A percentile compares a stretch with the other conserved stretches of the same genome.
Conservation (phyloP, 1,140 invertebrate genomes). For the Octopus bimaculoides region DNA sequence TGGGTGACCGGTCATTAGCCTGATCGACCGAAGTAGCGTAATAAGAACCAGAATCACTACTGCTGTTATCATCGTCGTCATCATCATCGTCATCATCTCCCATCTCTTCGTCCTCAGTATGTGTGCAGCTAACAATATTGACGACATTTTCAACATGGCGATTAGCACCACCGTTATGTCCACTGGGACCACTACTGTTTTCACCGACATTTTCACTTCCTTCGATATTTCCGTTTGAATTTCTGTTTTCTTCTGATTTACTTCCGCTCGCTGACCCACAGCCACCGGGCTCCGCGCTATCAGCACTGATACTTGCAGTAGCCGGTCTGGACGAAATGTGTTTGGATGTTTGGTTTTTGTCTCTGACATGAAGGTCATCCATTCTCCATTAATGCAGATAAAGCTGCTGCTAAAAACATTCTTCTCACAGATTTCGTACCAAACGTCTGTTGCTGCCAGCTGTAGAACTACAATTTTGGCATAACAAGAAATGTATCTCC, state of each 20-base stretch:
- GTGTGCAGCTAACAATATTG: background rate
- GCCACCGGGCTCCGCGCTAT: background rate
- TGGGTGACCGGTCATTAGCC: background rate
- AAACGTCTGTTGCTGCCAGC: too few relatives aligned
- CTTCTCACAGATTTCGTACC: background rate
- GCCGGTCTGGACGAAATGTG: background rate
- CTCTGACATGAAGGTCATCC: conserved; percentile 1
- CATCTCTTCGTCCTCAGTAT: background rate
- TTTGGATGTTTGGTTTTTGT: background rate
- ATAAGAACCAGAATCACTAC: background rate
- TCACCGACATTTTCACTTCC: background rate
- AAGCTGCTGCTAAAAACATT: background rate
- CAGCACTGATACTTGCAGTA: background rate
- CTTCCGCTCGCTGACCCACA: background rate
- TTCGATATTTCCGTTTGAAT: background rate
- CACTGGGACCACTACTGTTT: background rate
- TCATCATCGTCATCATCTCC: background rate
- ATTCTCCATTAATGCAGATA: background rate
- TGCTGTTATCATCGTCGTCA: background rate
- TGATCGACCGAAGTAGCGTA: background rate
- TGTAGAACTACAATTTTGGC: too few relatives aligned
- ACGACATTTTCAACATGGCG: background rate
- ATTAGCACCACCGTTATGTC: background rate
- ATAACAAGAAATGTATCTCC: too few relatives aligned
- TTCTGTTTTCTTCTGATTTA: background rate